phyloP scores from a whole-genome alignment of 2,797 vertebrate genomes.

The Malacoctenus gilli region DNA sequence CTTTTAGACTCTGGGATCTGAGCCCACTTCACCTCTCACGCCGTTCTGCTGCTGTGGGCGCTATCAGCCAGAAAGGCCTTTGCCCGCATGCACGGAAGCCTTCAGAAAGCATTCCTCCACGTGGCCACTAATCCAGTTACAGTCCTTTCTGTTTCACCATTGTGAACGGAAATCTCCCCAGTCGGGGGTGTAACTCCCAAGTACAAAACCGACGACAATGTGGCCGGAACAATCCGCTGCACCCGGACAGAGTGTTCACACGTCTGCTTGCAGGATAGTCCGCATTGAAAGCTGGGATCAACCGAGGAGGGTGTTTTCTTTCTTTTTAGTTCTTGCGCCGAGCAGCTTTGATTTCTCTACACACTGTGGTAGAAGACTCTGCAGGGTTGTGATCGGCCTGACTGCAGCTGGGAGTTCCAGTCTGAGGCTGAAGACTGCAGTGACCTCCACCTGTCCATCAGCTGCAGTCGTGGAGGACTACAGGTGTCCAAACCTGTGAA shows the following conservation, averaged over 20 bases:
- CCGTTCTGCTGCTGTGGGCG: no score
- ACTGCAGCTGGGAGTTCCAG: neutral
- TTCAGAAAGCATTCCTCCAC: no score
- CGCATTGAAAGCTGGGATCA: conserved; percentile 1
- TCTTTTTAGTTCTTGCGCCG: neutral
- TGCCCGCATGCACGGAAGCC: no score
- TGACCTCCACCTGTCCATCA: no score
- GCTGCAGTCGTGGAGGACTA: no score
- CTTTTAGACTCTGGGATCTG: neutral
- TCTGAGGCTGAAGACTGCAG: conserved; percentile 8
- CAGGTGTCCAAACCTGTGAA: no score
- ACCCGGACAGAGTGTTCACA: neutral
- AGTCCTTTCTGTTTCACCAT: neutral
- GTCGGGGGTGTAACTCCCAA: neutral
- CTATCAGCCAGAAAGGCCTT: no score
- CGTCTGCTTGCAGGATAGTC: neutral
- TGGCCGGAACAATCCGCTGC: neutral
- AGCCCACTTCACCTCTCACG: neutral
- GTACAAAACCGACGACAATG: neutral
- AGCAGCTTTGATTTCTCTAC: neutral
- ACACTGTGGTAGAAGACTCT: neutral
- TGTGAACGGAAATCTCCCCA: no score
- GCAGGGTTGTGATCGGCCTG: neutral
- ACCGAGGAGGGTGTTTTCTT: conserved; percentile 1
- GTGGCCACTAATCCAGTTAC: neutral